Evolutionary conservation across 2,797 vertebrate genomes (phyloP), one percentile per base, ranked within the genome.

Genomic region (Betta splendens): DNA sequence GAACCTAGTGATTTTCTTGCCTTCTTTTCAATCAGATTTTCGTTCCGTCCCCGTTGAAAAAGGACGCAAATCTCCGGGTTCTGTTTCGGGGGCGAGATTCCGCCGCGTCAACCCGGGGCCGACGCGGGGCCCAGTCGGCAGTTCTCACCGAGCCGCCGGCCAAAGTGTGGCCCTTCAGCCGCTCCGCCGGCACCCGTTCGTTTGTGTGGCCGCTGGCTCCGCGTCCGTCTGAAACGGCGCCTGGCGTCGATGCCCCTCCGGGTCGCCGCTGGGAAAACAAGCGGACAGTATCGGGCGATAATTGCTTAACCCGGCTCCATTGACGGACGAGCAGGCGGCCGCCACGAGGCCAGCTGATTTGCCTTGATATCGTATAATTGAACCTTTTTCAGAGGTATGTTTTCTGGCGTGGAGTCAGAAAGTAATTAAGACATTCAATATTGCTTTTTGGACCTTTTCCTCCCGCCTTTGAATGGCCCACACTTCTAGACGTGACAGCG

Each of bases 341-440:
- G 50, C 68, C 50, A 77, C 57, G 78, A 84, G 79, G 80, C 79
- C 81, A 83, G 69, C 81, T 80, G 85, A 86, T 86, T 85, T 83
- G 82, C 81, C 79, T 87, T 87, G 73, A 84, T 89, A 83, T 84
- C 73, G 72, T 66, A 81, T 85, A 85, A 90, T 82, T 83, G 78
- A 88, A 86, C 78, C 80, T 89, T 87, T n/a, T 90, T 88, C 87
- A 87, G 44, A 52, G 70, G 31, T 57, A 77, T 82, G 83, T 86
- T 87, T 83, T 85, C 72, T 85, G 50, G 56, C 69, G 35, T 72
- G 55, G 72, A 79, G 72, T 79, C 83, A 77, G 81, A 87, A 85
- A 90, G 83, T 85, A 87, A 90, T 89, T 91, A 87, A 83, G 79
- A 83, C 17, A 43, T 85, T 86, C 80, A 87, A 83, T 87, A 69